Evolutionary conservation across 2,113 vertebrate species (phyloP).

Genomic region (Mastomys natalensis): DNA sequence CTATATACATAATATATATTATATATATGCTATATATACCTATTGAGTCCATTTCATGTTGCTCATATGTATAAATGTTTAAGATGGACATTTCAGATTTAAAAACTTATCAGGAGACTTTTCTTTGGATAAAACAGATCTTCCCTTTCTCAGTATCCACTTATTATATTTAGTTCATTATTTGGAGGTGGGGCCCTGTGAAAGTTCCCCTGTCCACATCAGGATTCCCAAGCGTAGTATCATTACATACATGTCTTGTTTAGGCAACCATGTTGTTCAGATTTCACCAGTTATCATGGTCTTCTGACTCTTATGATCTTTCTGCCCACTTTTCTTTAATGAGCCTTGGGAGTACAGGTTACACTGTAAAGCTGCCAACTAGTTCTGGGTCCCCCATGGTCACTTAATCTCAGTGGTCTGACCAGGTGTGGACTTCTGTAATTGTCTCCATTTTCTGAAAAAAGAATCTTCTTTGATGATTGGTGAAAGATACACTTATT

Average conservation of each 20-base stretch:
- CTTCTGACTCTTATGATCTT: not conserved
- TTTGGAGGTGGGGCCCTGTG: not conserved
- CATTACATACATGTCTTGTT: not conserved
- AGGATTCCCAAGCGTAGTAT: not conserved
- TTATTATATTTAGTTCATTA: not conserved
- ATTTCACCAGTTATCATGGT: not conserved
- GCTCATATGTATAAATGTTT: not conserved
- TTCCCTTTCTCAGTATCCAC: not conserved
- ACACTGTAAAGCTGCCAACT: not conserved
- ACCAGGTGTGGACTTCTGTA: not conserved
- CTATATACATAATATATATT: not conserved
- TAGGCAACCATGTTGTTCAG: not conserved
- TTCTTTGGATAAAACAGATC: not conserved
- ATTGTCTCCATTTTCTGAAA: not conserved
- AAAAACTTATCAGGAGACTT: not conserved
- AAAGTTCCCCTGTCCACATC: not conserved
- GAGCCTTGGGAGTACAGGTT: not conserved
- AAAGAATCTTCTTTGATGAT: not conserved
- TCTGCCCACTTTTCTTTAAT: not conserved
- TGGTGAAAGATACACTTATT: not conserved
- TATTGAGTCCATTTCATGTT: not conserved
- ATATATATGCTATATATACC: not conserved
- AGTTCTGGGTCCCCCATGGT: not conserved
- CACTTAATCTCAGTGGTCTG: not conserved
- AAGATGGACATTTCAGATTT: not conserved